Evolutionary conservation across 1,140 invertebrate species (phyloP).

Genomic region (Heliconius eleuchia): DNA sequence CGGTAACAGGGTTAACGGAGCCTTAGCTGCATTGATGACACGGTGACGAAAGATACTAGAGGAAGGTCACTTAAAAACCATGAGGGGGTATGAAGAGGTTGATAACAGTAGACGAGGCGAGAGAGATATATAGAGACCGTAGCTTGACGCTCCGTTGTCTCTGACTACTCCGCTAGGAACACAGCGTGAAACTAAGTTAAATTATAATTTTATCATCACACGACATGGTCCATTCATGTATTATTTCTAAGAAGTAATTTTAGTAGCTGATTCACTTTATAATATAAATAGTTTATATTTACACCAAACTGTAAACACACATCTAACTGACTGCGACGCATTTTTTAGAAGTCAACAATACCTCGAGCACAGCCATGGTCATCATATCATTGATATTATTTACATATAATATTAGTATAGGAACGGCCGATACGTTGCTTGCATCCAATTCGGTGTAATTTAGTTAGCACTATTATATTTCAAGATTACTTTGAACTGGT

Average conservation of each 20-base stretch:
- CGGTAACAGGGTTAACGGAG: no score
- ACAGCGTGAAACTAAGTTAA: neutral
- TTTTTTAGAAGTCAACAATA: constrained; percentile 52
- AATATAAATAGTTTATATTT: neutral
- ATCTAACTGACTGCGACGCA: constrained; percentile 24
- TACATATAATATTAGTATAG: constrained; percentile 56
- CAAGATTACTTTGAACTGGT: constrained; percentile 34
- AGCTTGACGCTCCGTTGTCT: no score
- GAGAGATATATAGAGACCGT: no score
- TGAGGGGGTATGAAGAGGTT: no score
- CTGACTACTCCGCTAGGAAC: no score
- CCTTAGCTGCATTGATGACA: no score
- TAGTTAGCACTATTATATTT: constrained; percentile 67
- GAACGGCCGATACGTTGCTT: constrained; percentile 42
- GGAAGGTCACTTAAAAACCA: no score
- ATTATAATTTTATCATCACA: no score
- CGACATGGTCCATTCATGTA: neutral
- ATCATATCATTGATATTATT: constrained; percentile 68
- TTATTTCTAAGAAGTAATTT: neutral
- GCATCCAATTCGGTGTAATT: constrained; percentile 59
- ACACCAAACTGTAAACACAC: neutral
- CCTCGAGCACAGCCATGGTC: constrained; percentile 63
- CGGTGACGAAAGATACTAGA: no score
- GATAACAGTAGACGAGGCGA: no score
- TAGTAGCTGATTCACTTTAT: constrained; percentile 1